Evolutionary conservation across 2,797 vertebrate genomes (phyloP), one percentile per base, ranked within the genome.

Genomic region (Chelonia mydas): DNA sequence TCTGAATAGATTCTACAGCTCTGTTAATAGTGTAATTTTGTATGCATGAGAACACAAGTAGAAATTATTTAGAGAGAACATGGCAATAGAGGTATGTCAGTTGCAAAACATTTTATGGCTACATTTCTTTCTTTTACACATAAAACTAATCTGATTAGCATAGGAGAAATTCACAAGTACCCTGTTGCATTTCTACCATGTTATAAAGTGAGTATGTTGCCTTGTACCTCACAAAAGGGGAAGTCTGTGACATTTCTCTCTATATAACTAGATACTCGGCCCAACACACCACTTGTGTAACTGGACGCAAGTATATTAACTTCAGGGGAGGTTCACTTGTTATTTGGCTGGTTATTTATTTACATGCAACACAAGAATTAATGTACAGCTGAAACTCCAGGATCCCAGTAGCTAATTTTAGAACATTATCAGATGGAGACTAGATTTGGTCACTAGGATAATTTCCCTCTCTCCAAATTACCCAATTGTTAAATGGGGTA

Each of bases 271-370:
- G 41, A 74, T 13, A 45, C 6, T 4, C 72, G 11, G 23, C 37
- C 25, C 25, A 74, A 12, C 41, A 25, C 41, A 45, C 11, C 72
- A 27, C 37, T 45, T 11, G 19, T 45, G 25, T 45, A 79, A 79
- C 17, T 11, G 28, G 17, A 33, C 4, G 0, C 37, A 23, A n/a
- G 5, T 49, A 13, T 13, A 57, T 57, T 31, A 47, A 5, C 57
- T 87, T 90, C n/a, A 81, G 37, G 19, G 28, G 72, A n/a, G 81
- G 53, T 47, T 72, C 41, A 55, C 31, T 6, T 81, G 13, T 84
- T 81, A 3, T 23, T 5, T 45, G 54, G 33, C 25, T 0, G 5
- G 25, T 55, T 51, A n/a, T 0, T 0, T 31, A 78, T 72, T 77
- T 10, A 10, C 54, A 8, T 0, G 0, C 54, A 27, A 61, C 49